Evolutionary conservation across 2,797 vertebrate species (phyloP), one percentile per base, ranked within the genome.

Genomic region (Nasua narica): DNA sequence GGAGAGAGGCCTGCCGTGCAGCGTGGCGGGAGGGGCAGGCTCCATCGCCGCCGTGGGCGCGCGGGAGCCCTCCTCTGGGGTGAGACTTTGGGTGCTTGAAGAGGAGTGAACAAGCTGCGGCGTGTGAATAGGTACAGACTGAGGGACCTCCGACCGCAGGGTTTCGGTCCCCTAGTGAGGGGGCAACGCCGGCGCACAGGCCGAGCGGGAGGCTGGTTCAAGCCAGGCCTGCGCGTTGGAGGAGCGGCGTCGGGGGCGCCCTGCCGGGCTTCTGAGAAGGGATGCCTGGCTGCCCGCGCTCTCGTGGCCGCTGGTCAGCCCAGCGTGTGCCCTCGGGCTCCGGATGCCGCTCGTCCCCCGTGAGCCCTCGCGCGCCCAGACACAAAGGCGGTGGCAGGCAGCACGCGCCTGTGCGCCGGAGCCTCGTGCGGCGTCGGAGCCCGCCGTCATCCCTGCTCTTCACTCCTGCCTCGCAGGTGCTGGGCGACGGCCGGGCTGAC

Each of bases 341-440:
- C 4, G 5, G 43, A 46, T 40, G 48, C 14, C n/a, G 60, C 37
- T 48, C 5, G 13, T 40, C 3, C 23, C 52, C 35, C 9, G 4
- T 6, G 11, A 4, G 15, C 69, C 35, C 1, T 58, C 8, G 0
- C 4, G 43, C 12, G 7, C 65, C 86, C 0, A 0, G 0, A 6
- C 8, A 12, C 10, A 9, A 3, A 4, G 1, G 10, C 2, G 4
- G 18, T 35, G 65, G 58, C 27, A 60, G 58, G 58, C 27, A 60
- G 58, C 27, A 14, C 1, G 5, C 6, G 27, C 69, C 8, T 3
- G 2, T 27, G 2, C 7, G 2, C 13, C 5, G 37, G 9, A 37
- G 19, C n/a, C 11, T 29, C 2, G 1, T 7, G 5, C 13, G 0
- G 7, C 3, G 8, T 27, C 1, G 13, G 37, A 19, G 4, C 29